Evolutionary conservation across 2,797 vertebrate species (phyloP).

Genomic region (Myoxocephalus aenaeus): DNA sequence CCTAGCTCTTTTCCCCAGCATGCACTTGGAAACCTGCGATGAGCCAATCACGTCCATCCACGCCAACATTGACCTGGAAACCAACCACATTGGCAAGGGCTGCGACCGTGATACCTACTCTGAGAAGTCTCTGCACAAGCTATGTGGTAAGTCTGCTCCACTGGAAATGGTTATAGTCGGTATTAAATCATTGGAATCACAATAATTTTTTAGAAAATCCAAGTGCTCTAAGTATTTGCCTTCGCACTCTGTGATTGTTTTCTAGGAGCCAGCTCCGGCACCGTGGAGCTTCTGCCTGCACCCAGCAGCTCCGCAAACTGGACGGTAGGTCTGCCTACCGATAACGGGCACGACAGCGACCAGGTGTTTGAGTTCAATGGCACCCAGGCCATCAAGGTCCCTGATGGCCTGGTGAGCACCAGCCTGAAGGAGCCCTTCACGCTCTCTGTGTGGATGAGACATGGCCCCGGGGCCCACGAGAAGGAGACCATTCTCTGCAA

Average conservation of each 20-base stretch:
- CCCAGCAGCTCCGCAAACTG: constrained; percentile 92
- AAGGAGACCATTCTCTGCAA: constrained; percentile 97
- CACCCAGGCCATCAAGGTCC: constrained; percentile 94
- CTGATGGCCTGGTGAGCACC: constrained; percentile 88
- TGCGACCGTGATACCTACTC: constrained; percentile 98
- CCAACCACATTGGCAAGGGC: constrained; percentile 97
- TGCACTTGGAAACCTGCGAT: constrained; percentile 94
- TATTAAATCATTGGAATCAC: neutral
- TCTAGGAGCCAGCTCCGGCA: constrained; percentile 90
- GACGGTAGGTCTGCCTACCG: constrained; percentile 93
- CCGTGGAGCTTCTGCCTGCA: constrained; percentile 93
- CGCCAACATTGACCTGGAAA: constrained; percentile 92
- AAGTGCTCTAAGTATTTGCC: neutral
- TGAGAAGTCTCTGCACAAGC: constrained; percentile 95
- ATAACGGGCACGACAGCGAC: constrained; percentile 97
- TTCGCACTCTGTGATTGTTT: neutral
- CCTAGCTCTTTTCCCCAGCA: constrained; percentile 91
- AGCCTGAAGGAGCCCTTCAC: constrained; percentile 93
- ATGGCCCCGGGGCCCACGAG: constrained; percentile 91
- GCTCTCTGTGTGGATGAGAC: constrained; percentile 97
- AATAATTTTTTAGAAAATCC: neutral
- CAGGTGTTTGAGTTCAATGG: constrained; percentile 99
- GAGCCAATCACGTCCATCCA: constrained; percentile 92
- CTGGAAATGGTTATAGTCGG: neutral
- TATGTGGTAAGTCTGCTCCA: constrained; percentile 89